Evolutionary conservation across 2,888 invertebrate species (phyloP).

Genomic region (Leptura quadrifasciata): DNA sequence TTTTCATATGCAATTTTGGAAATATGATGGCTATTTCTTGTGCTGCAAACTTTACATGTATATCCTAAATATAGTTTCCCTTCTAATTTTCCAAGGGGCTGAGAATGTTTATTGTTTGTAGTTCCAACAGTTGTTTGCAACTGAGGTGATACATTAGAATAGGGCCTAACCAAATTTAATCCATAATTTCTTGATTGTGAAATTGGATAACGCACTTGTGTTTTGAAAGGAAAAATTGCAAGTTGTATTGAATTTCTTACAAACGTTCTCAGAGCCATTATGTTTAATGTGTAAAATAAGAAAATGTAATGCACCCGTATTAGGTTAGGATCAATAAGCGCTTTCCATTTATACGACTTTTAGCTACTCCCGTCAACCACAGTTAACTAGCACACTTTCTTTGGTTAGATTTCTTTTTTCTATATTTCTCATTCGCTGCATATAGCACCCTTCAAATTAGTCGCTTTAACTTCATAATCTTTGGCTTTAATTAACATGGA

Average conservation of each 20-base stretch:
- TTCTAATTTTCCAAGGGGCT: conserved; percentile 69
- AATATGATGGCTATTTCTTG: conserved; percentile 86
- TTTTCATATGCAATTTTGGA: conserved; percentile 89
- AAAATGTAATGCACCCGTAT: too few species aligned
- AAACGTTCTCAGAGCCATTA: neutral
- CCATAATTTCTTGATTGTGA: neutral
- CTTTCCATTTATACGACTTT: too few species aligned
- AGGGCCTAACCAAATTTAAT: neutral
- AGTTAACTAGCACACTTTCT: too few species aligned
- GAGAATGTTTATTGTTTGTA: neutral
- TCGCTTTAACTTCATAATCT: too few species aligned
- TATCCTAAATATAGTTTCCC: conserved; percentile 84
- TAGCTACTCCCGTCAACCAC: too few species aligned
- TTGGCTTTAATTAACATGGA: too few species aligned
- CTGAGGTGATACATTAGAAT: neutral
- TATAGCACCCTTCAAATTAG: too few species aligned
- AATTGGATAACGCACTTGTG: neutral
- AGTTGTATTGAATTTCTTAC: neutral
- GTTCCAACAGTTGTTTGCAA: neutral
- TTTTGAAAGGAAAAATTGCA: neutral
- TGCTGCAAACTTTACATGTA: conserved; percentile 92
- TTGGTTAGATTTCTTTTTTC: too few species aligned
- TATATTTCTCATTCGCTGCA: too few species aligned
- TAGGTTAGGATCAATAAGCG: too few species aligned
- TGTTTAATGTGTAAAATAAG: neutral